Base-by-base conservation (phyloP, 2,888 invertebrate genomes). In the Bhutanitis thaidina region DNA sequence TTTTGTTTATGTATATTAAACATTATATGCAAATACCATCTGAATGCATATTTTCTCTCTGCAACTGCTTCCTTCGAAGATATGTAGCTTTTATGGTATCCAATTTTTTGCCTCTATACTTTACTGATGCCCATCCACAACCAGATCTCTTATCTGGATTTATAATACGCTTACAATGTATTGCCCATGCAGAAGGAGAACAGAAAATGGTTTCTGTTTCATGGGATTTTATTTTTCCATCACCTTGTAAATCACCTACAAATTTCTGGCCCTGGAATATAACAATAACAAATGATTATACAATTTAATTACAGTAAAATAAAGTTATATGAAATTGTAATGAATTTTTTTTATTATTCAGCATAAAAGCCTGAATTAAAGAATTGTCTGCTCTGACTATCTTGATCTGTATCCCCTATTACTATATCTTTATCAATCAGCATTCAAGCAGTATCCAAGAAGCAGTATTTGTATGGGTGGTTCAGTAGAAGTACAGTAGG, bases 181-280 rank as follows among this genome's bases (percentile, higher is more conserved):
- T 95, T 0, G 97, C 97, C 97, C 97, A 97, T 1, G 97, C 96
- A 64, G 96, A 96, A 1, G 97, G 97, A 1, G 97, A 96, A 56
- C 95, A 93, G 76, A 96, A 97, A 65, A 96, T 92, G 55, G 96
- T 94, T 73, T 95, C 95, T 32, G 96, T 96, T 79, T 97, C 97
- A 79, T 95, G 95, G 12, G 96, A 96, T 77, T 94, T 93, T 51
- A 97, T 97, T 90, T 96, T 96, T 10, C 97, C 97, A 90, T 95
- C 96, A 34, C 93, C 84, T 67, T 96, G 89, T 38, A 97, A 86
- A 77, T 97, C 97, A 29, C 96, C 97, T 45, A 95, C 93, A 90
- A 97, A 97, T 74, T 94, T 95, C 87, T 96, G 96, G 0, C 97
- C 97, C 94, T 96, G 72, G 44, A 89, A 67, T n/a, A 15, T 16